Evolutionary conservation across 92 coral and sea anemone genomes (phyloP), one percentile per base, ranked within the genome.

Genomic region (Virgularia gustaviana): DNA sequence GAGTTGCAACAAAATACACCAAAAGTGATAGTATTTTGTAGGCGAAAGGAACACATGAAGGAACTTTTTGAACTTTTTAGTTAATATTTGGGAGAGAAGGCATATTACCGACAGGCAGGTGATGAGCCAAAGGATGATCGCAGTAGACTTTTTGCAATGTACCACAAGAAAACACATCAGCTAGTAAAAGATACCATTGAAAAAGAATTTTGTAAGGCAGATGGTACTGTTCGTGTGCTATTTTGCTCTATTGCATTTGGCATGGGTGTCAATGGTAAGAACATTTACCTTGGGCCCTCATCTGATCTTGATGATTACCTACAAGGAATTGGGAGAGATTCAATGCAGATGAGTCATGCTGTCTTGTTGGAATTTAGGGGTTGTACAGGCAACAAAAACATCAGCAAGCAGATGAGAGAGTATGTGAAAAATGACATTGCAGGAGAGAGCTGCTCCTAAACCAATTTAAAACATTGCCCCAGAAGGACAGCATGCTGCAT

Each of bases 231-330:
- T 1, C 41, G 83, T 11, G 78, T 85, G 8, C 10, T 81, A 1
- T 75, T 85, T 25, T 80, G 85, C 25, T 10, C 88, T 0, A 75
- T 85, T 11, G 88, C 88, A 0, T 84, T 85, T 80, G 88, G 85
- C 1, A 85, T 85, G 88, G 85, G 85, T 0, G 70, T 85, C 0
- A 59, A 79, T 43, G 83, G 79, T 2, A 86, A 47, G 49, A 49
- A 36, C 24, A 60, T 33, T 1, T 47, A 74, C 22, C 15, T 80
- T 2, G 89, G 86, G 2, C 89, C 89, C 0, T 85, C 89, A 2
- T 15, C 51, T 28, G 79, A 32, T 9, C 32, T 86, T 3, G 88
- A 83, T 53, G 82, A 83, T 30, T 86, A 86, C 29, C 37, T 86
- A 1, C 87, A 86, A 56, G 90, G 85, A 24, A 59, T 86, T 42